These are phyloP conservation scores for Chromoteleia sp. DNA, from an alignment of 2,888 invertebrate species.

Conservation along the genomic window DNA sequence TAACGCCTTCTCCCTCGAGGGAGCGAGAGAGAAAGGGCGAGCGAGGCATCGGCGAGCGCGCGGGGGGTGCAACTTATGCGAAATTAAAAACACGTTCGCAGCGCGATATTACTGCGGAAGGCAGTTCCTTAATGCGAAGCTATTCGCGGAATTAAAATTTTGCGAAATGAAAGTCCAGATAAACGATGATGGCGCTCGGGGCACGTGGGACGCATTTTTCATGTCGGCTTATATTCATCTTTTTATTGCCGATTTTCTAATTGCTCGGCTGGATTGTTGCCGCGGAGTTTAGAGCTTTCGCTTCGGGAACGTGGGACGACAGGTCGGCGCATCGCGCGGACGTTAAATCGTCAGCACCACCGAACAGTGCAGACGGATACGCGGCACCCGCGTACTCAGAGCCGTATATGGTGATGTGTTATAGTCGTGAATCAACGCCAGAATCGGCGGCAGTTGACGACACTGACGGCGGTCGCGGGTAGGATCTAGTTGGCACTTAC, in stretches of 20 bases:
- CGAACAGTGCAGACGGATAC: constrained; percentile 27
- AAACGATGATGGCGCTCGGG: constrained; percentile 17
- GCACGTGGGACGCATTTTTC: constrained; percentile 56
- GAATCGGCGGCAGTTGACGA: constrained; percentile 61
- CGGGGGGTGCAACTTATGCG: constrained; percentile 79
- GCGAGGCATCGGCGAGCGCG: constrained; percentile 40
- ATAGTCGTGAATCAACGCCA: constrained; percentile 70
- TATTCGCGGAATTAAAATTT: constrained; percentile 66
- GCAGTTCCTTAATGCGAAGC: constrained; percentile 38
- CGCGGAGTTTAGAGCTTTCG: constrained; percentile 15
- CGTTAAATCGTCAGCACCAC: constrained; percentile 23
- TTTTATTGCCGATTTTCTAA: constrained; percentile 56
- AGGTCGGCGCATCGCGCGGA: constrained; percentile 10
- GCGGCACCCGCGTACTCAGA: constrained; percentile 56
- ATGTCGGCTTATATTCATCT: constrained; percentile 37
- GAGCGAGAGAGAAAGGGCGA: constrained; percentile 44
- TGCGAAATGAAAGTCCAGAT: constrained; percentile 54
- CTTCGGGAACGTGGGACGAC: constrained; percentile 21
- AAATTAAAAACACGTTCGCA: constrained; percentile 82
- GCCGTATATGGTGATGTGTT: constrained; percentile 60
- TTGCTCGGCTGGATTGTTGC: background rate
- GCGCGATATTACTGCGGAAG: constrained; percentile 52
- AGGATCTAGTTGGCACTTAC: constrained; percentile 53
- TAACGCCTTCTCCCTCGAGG: constrained; percentile 11
- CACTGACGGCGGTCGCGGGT: constrained; percentile 42